These are phyloP conservation scores for Coregonus sp. DNA, from an alignment of 2,797 vertebrate genomes.

Conservation along the genomic window DNA sequence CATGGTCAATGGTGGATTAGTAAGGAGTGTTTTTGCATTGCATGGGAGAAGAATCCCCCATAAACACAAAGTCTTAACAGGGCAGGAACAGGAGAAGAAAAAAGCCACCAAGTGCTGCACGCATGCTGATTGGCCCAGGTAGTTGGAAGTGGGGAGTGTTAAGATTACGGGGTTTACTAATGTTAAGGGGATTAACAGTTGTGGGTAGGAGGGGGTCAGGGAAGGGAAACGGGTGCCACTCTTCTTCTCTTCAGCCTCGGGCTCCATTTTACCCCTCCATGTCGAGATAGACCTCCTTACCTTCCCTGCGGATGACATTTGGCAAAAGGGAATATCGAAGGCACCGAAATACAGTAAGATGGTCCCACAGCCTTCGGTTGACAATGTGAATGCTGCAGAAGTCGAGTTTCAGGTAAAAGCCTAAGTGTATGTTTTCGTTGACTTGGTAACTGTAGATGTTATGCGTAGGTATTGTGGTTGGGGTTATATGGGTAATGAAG, in stretches of 20 bases:
- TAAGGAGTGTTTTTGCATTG: neutral
- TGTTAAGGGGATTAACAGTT: slow-evolving; percentile 46
- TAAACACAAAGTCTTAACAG: neutral
- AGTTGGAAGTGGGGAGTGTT: slow-evolving; percentile 20
- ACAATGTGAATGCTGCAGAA: slow-evolving; percentile 15
- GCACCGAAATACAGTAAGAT: neutral
- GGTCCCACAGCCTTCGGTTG: neutral
- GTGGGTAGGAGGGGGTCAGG: slow-evolving; percentile 19
- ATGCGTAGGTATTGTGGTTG: neutral
- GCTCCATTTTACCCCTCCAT: neutral
- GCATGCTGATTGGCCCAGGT: slow-evolving; percentile 31
- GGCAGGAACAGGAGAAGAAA: neutral
- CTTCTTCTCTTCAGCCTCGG: neutral
- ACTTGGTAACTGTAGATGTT: neutral
- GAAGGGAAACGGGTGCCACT: slow-evolving; percentile 4
- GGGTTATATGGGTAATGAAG: neutral
- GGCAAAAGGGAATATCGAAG: slow-evolving; percentile 6
- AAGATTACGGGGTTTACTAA: slow-evolving; percentile 37
- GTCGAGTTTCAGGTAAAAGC: slow-evolving; percentile 10
- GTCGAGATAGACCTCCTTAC: neutral
- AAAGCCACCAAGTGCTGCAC: neutral
- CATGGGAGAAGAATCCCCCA: neutral
- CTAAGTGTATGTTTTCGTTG: neutral
- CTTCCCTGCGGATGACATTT: slow-evolving; percentile 5
- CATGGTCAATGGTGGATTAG: neutral